Base-by-base conservation (phyloP, 2,797 vertebrate genomes). In the Phalanger gymnotis region DNA sequence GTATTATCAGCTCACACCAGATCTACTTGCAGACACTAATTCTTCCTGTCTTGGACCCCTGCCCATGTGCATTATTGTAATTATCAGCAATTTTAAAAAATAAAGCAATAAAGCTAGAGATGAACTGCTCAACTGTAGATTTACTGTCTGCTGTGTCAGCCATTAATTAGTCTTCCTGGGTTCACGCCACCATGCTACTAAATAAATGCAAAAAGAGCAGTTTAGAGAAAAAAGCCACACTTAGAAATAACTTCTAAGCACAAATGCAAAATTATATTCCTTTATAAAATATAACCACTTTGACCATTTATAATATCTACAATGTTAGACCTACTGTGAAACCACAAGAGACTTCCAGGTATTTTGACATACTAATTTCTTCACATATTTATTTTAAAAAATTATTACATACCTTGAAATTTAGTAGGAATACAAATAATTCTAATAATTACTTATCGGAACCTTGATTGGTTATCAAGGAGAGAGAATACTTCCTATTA, bases 31-130 rank as follows among this genome's bases (percentile, higher is more conserved):
- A 98, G 97, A 98, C 98, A 98, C 97, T 98, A 98, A 98, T 98
- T 98, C 98, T 99, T 98, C 98, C 98, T 98, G 98, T 95, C 98
- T 98, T 98, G 98, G 98, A 97, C 95, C 95, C 53, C 56, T 97
- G 98, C 98, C 99, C 97, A 34, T 73, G 96, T 97, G 97, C 98
- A 98, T 98, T 98, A 98, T 97, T 98, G 98, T 98, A 98, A 98
- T 98, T 98, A 99, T 98, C 98, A 98, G 98, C 98, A 98, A 98
- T 98, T 98, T 97, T 22, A 97, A 98, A 98, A 98, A 98, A 97
- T 97, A 98, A 98, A 98, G 97, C 98, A 98, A 98, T 98, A 98
- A 98, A 97, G 94, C 96, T 92, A 94, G 97, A 2, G 97, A 98
- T 96, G 97, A 98, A 96, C 96, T 96, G 96, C 96, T 98, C 13